phyloP scores from a whole-genome alignment of 2,113 vertebrate genomes.

The Lycocorax pyrrhopterus region DNA sequence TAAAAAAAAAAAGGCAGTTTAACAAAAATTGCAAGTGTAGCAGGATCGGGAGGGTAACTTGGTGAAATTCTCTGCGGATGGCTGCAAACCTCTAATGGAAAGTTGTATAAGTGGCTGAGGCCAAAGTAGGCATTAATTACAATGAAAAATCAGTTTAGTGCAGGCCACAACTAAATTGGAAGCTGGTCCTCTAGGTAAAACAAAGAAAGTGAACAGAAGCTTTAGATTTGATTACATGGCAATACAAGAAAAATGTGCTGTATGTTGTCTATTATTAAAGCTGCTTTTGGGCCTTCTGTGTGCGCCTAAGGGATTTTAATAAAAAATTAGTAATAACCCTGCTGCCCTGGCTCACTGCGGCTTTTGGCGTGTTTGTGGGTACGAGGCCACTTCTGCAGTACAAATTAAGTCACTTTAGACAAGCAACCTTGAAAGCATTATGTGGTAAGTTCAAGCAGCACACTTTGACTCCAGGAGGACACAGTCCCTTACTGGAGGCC shows the following conservation, averaged over 20 bases:
- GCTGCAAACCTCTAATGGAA: constrained; percentile 81
- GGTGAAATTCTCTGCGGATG: constrained; percentile 71
- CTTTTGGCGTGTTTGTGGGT: constrained; percentile 64
- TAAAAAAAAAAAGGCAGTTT: neutral
- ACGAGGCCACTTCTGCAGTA: constrained; percentile 60
- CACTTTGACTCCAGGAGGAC: constrained; percentile 50
- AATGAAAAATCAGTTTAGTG: constrained; percentile 86
- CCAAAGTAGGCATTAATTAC: constrained; percentile 88
- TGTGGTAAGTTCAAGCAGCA: constrained; percentile 65
- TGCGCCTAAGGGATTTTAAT: constrained; percentile 83
- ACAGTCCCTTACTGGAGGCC: constrained; percentile 45
- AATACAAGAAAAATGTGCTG: constrained; percentile 85
- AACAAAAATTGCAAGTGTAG: constrained; percentile 69
- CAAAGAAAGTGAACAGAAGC: constrained; percentile 82
- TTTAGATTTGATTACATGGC: constrained; percentile 84
- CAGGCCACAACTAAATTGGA: constrained; percentile 83
- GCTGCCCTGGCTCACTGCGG: constrained; percentile 67
- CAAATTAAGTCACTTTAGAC: constrained; percentile 76
- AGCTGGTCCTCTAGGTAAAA: constrained; percentile 86
- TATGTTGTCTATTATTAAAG: constrained; percentile 84
- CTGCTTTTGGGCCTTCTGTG: constrained; percentile 79
- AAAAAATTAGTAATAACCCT: constrained; percentile 84
- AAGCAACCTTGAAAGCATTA: constrained; percentile 65
- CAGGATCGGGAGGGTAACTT: constrained; percentile 63
- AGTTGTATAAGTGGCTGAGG: constrained; percentile 78